Evolutionary conservation across 2,797 vertebrate genomes (phyloP).

Genomic region (Sebastes nivosus): DNA sequence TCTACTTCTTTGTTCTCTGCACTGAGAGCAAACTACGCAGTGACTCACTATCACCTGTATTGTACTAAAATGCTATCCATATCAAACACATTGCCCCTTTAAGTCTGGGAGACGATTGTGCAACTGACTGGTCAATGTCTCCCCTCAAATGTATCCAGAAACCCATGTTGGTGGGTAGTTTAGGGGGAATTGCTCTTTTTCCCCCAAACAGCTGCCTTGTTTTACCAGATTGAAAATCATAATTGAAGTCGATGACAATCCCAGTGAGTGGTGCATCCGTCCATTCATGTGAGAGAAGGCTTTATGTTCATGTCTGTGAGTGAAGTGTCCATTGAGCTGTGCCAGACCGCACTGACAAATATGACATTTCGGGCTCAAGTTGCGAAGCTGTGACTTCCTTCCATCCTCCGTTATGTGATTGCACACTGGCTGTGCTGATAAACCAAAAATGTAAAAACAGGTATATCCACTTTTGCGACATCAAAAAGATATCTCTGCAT

Average conservation of each 20-base stretch:
- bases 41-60: background rate
- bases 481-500: background rate
- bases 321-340: conserved; percentile 12
- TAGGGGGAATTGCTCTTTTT: rapidly evolving
- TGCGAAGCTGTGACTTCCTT: background rate
- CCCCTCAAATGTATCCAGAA: background rate
- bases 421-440: background rate
- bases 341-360: conserved; percentile 17
- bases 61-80: background rate
- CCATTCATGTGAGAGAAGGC: conserved; percentile 1
- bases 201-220: background rate
- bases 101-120: background rate
- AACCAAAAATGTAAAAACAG: background rate
- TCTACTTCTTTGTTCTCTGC: background rate
- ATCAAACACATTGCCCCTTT: background rate
- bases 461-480: background rate
- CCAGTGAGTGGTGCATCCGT: background rate
- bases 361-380: background rate
- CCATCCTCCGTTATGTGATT: background rate
- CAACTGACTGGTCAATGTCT: background rate
- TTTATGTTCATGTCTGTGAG: conserved; percentile 21
- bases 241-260: conserved; percentile 7
- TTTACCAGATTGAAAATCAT: conserved; percentile 6
- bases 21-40: background rate
- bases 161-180: background rate